Percentiles rank a stretch among this genome's conserved stretches.
phyloP scores from a whole-genome alignment of 2,888 invertebrate species.

The Metopia argyrocephala region DNA sequence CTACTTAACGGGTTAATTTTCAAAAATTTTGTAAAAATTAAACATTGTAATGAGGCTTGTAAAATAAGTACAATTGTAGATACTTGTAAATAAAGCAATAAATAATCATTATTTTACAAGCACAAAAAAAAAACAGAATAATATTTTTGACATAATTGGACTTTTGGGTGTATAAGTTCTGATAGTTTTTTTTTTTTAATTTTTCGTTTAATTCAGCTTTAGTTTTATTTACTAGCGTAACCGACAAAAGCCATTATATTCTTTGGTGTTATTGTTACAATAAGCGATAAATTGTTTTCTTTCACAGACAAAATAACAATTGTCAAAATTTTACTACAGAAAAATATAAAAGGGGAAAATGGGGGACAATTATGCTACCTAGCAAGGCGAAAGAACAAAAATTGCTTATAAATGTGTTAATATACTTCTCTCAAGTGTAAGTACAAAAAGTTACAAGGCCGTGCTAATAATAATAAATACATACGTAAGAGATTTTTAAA shows the following conservation, averaged over 20 bases:
- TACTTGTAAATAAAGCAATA: constrained; percentile 46
- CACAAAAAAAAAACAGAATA: constrained; percentile 1
- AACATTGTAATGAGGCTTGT: constrained; percentile 40
- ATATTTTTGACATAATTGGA: constrained; percentile 60
- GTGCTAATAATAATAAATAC: no score
- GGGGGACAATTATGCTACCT: no score
- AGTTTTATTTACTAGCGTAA: constrained; percentile 28
- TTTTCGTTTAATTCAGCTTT: constrained; percentile 9
- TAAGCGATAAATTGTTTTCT: constrained; percentile 36
- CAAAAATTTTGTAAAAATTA: no score
- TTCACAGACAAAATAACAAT: neutral
- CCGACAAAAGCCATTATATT: constrained; percentile 40
- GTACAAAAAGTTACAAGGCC: no score
- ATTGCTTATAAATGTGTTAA: no score
- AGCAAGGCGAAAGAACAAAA: no score
- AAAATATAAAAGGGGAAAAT: neutral
- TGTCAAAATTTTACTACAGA: constrained; percentile 10
- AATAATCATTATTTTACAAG: constrained; percentile 53
- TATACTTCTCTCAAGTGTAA: no score
- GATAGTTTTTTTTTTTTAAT: neutral
- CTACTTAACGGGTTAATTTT: no score
- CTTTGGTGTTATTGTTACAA: constrained; percentile 36
- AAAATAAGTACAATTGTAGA: constrained; percentile 41
- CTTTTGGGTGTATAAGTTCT: neutral
- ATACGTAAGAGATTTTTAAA: no score